A percentile compares a stretch with the other conserved stretches of the same genome.
phyloP scores from a whole-genome alignment of 1,140 invertebrate species.

The Drosophila santomea region DNA sequence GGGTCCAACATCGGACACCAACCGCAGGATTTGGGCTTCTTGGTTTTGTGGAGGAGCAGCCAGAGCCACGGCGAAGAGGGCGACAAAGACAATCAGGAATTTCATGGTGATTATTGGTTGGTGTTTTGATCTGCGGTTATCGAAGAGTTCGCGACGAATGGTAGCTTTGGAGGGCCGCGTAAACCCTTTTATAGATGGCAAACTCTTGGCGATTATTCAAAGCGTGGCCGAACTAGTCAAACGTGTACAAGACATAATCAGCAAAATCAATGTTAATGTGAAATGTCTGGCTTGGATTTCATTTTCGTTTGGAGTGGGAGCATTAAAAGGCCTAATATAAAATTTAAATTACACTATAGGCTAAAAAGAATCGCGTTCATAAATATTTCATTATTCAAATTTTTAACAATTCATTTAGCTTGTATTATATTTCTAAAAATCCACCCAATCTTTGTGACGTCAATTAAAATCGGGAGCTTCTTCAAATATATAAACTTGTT shows the following conservation, averaged over 20 bases:
- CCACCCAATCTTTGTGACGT: slow-evolving; percentile 27
- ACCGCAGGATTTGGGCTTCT: neutral
- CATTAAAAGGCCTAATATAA: slow-evolving; percentile 40
- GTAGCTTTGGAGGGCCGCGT: slow-evolving; percentile 14
- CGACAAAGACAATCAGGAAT: slow-evolving; percentile 70
- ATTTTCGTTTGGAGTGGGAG: slow-evolving; percentile 33
- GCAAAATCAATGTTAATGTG: slow-evolving; percentile 46
- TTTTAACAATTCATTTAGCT: slow-evolving; percentile 7
- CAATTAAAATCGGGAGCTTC: slow-evolving; percentile 17
- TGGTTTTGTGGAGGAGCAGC: slow-evolving; percentile 8
- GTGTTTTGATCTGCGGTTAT: slow-evolving; percentile 41
- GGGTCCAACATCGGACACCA: slow-evolving; percentile 34
- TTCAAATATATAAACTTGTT: neutral
- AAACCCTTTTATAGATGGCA: slow-evolving; percentile 49
- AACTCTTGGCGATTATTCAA: slow-evolving; percentile 28
- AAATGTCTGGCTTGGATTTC: slow-evolving; percentile 34
- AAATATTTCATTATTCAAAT: slow-evolving; percentile 57
- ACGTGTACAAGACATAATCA: slow-evolving; percentile 42
- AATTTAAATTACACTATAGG: slow-evolving; percentile 25
- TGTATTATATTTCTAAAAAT: slow-evolving; percentile 12
- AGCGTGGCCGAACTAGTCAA: slow-evolving; percentile 41
- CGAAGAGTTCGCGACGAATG: slow-evolving; percentile 42
- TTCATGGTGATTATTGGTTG: slow-evolving; percentile 59
- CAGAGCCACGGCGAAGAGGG: slow-evolving; percentile 69
- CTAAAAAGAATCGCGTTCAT: slow-evolving; percentile 36